Evolutionary conservation across 2,888 invertebrate species (phyloP).

Genomic region (Catocala nupta): DNA sequence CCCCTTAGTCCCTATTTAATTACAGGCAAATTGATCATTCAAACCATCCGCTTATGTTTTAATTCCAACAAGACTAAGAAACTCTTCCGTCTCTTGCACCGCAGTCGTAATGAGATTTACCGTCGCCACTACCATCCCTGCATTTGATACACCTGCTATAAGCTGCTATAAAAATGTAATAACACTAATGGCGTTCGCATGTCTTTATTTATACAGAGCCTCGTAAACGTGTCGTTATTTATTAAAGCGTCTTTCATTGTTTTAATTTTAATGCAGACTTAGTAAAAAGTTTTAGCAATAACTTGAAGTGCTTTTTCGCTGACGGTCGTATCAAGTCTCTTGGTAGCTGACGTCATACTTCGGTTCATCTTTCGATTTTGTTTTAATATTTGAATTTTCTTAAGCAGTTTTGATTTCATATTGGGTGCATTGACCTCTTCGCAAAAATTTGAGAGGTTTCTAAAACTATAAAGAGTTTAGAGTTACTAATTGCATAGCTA

Average conservation of each 20-base stretch:
- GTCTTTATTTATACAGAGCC: slow-evolving; percentile 79
- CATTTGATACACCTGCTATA: slow-evolving; percentile 72
- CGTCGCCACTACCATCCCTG: slow-evolving; percentile 63
- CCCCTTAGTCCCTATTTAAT: too few species aligned
- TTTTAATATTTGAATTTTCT: not conserved
- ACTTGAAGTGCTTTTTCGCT: slow-evolving; percentile 29
- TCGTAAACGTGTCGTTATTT: slow-evolving; percentile 75
- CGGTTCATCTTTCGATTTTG: not conserved
- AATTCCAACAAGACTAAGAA: not conserved
- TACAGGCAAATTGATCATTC: too few species aligned
- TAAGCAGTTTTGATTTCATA: not conserved
- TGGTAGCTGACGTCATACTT: slow-evolving; percentile 5
- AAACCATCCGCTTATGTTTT: too few species aligned
- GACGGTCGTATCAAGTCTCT: slow-evolving; percentile 10
- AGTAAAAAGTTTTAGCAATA: slow-evolving; percentile 40
- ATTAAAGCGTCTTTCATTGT: slow-evolving; percentile 69
- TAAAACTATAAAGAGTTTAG: too few species aligned
- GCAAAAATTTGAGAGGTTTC: too few species aligned
- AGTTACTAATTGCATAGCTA: too few species aligned
- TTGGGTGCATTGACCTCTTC: too few species aligned
- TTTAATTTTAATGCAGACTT: slow-evolving; percentile 61
- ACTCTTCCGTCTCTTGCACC: slow-evolving; percentile 33
- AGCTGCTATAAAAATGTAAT: slow-evolving; percentile 77
- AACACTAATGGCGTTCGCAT: slow-evolving; percentile 82
- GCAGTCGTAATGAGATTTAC: slow-evolving; percentile 65